These are phyloP conservation scores for Iselma pallidipennis DNA, from an alignment of 2,888 invertebrate genomes.

Conservation along the genomic window DNA sequence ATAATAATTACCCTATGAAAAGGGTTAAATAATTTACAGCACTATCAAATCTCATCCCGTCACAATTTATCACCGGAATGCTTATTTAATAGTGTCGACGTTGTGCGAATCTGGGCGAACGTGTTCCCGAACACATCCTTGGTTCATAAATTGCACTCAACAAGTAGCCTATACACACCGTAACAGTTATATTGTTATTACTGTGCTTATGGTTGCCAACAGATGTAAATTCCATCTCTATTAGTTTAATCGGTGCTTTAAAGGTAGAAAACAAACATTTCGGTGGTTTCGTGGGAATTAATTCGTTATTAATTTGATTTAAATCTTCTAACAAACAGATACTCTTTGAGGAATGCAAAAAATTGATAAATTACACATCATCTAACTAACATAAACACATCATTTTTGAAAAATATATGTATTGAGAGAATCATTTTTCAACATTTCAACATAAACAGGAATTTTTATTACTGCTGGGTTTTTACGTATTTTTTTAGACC, in stretches of 20 bases:
- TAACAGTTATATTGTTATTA: slow-evolving; percentile 59
- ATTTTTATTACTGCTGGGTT: too few relatives aligned
- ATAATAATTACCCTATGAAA: slow-evolving; percentile 56
- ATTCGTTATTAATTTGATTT: background rate
- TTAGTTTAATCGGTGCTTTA: slow-evolving; percentile 50
- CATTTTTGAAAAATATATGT: too few relatives aligned
- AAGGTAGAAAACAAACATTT: slow-evolving; percentile 9
- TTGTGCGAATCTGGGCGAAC: slow-evolving; percentile 50
- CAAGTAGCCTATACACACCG: slow-evolving; percentile 56
- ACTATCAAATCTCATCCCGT: slow-evolving; percentile 58
- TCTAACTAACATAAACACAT: too few relatives aligned
- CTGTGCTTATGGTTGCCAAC: slow-evolving; percentile 57
- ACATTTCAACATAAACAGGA: too few relatives aligned
- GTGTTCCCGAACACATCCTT: slow-evolving; percentile 47
- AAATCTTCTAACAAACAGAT: background rate
- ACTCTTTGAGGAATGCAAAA: too few relatives aligned
- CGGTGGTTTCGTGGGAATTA: background rate
- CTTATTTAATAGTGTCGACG: slow-evolving; percentile 57
- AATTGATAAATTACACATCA: too few relatives aligned
- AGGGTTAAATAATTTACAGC: slow-evolving; percentile 58
- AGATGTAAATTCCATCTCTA: slow-evolving; percentile 56
- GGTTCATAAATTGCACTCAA: slow-evolving; percentile 59
- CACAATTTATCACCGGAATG: slow-evolving; percentile 58
- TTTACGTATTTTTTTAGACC: too few relatives aligned
- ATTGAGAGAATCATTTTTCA: too few relatives aligned